Evolutionary conservation across 2,113 vertebrate species (phyloP).

Genomic region (Cavia aperea): DNA sequence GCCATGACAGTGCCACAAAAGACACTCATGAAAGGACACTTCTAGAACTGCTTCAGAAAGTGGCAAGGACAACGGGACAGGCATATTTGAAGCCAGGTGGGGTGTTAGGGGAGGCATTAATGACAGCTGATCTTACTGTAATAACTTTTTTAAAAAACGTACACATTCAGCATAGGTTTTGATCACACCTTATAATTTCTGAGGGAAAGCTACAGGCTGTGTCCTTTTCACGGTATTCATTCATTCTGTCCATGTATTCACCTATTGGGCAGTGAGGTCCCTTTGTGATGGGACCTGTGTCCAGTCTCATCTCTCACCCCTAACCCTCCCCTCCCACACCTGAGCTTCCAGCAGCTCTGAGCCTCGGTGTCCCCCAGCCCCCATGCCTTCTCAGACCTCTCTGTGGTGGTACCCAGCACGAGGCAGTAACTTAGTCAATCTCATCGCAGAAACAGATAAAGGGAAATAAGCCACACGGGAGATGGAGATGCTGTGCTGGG

Average conservation of each 20-base stretch:
- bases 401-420: background rate
- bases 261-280: background rate
- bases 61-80: background rate
- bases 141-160: background rate
- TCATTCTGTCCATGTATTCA: background rate
- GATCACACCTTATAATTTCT: background rate
- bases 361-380: accelerated
- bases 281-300: background rate
- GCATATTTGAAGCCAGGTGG: background rate
- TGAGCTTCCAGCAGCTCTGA: background rate
- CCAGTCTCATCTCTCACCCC: background rate
- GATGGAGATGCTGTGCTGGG: background rate
- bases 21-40: background rate
- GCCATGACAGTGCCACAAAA: background rate
- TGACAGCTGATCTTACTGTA: background rate
- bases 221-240: background rate
- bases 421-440: background rate
- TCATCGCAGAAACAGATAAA: background rate
- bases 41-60: background rate
- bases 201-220: background rate
- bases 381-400: background rate
- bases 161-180: background rate
- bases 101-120: background rate
- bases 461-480: background rate
- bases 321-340: background rate